Evolutionary conservation across 2,797 vertebrate genomes (phyloP).

Genomic region (Lepilemur ruficaudatus): DNA sequence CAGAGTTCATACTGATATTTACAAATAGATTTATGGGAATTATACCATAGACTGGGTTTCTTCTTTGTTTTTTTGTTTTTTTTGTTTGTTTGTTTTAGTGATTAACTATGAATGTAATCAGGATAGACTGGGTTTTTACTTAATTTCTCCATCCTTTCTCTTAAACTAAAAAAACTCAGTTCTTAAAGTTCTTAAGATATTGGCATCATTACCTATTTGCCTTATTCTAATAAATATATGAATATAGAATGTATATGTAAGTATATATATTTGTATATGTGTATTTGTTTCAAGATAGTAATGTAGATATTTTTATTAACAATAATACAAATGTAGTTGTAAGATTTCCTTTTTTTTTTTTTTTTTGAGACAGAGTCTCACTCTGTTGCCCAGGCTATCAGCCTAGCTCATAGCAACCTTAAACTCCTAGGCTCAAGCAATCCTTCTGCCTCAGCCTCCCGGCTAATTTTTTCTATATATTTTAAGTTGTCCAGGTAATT

Average conservation of each 20-base stretch:
- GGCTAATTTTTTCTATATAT: too few relatives aligned
- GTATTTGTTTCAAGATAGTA: constrained; percentile 37
- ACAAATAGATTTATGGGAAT: background rate
- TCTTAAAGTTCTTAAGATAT: background rate
- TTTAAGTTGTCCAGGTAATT: too few relatives aligned
- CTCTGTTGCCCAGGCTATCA: too few relatives aligned
- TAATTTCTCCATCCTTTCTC: background rate
- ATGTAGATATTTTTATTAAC: constrained; percentile 2
- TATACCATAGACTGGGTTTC: background rate
- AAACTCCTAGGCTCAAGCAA: too few relatives aligned
- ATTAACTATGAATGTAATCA: too few relatives aligned
- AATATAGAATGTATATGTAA: background rate
- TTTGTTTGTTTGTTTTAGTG: background rate
- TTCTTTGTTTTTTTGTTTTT: background rate
- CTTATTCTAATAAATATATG: background rate
- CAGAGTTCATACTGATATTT: background rate
- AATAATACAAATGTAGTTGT: background rate
- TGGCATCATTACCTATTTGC: background rate
- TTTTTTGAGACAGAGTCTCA: too few relatives aligned
- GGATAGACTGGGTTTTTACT: background rate
- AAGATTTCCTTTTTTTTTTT: background rate
- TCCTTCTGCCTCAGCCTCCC: too few relatives aligned
- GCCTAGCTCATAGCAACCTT: too few relatives aligned
- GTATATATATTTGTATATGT: background rate
- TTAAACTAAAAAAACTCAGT: background rate